phyloP scores from a whole-genome alignment of 2,113 vertebrate species.

The Pachycephala philippinensis region DNA sequence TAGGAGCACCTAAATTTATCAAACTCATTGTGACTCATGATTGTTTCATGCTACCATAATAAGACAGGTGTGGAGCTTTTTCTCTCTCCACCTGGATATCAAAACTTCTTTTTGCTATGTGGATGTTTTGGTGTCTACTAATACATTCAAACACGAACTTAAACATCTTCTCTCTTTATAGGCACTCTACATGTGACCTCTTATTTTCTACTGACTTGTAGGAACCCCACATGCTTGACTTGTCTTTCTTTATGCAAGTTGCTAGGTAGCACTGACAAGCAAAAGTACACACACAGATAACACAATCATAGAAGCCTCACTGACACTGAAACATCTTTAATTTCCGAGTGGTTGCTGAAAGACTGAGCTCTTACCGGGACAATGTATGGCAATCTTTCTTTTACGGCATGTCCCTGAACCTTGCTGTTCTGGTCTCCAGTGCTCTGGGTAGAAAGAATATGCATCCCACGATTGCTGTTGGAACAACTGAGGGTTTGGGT shows the following conservation, averaged over 20 bases:
- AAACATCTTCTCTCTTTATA: background rate
- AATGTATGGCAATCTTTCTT: background rate
- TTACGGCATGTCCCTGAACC: background rate
- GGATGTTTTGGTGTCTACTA: background rate
- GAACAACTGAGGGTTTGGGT: background rate
- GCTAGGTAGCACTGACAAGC: background rate
- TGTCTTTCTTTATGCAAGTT: background rate
- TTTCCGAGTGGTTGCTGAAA: background rate
- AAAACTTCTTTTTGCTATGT: background rate
- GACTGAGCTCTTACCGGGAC: background rate
- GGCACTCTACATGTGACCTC: background rate
- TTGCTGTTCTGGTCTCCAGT: background rate
- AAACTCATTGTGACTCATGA: background rate
- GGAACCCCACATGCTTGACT: background rate
- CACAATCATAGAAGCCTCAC: background rate
- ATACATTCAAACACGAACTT: background rate
- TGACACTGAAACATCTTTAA: background rate
- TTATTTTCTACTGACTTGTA: background rate
- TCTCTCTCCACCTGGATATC: rapidly evolving
- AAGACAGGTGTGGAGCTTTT: background rate
- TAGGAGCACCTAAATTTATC: background rate
- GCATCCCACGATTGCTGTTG: background rate
- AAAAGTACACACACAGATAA: background rate
- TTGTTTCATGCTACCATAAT: background rate
- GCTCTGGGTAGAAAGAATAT: background rate